Evolutionary conservation across 2,113 vertebrate species (phyloP).

Genomic region (Varanus salvator): DNA sequence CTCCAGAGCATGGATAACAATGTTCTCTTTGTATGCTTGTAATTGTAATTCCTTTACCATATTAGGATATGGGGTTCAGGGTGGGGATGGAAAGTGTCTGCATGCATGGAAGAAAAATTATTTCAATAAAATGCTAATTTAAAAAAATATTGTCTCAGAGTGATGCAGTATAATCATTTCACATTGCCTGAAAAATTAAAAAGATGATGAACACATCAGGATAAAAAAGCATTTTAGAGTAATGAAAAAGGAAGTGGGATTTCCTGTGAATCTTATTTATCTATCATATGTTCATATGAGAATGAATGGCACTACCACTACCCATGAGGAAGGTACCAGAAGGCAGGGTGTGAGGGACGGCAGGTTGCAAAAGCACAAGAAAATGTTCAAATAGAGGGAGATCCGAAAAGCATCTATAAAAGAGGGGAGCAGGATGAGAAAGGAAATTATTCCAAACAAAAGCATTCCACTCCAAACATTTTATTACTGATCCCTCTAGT

Average conservation of each 20-base stretch:
- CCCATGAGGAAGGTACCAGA: background rate
- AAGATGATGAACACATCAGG: background rate
- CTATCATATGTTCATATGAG: background rate
- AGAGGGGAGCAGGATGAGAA: too few species aligned
- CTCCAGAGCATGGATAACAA: constrained; percentile 13
- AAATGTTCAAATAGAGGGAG: background rate
- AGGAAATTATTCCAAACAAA: too few species aligned
- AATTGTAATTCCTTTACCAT: background rate
- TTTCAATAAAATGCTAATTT: background rate
- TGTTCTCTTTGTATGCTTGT: background rate
- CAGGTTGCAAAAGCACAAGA: background rate
- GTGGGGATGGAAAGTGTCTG: background rate
- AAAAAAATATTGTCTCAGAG: background rate
- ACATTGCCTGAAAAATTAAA: constrained; percentile 15
- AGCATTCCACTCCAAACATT: too few species aligned
- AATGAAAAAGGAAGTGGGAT: background rate
- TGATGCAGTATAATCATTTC: constrained; percentile 8
- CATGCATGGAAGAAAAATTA: background rate
- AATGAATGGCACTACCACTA: background rate
- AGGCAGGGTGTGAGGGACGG: background rate
- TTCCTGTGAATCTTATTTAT: background rate
- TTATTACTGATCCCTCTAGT: too few species aligned
- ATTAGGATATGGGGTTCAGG: background rate
- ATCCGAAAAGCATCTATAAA: background rate
- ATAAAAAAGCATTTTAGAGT: constrained; percentile 1